Evolutionary conservation across 2,113 vertebrate species (phyloP).

Genomic region (Dunckerocampus dactyliophorus): DNA sequence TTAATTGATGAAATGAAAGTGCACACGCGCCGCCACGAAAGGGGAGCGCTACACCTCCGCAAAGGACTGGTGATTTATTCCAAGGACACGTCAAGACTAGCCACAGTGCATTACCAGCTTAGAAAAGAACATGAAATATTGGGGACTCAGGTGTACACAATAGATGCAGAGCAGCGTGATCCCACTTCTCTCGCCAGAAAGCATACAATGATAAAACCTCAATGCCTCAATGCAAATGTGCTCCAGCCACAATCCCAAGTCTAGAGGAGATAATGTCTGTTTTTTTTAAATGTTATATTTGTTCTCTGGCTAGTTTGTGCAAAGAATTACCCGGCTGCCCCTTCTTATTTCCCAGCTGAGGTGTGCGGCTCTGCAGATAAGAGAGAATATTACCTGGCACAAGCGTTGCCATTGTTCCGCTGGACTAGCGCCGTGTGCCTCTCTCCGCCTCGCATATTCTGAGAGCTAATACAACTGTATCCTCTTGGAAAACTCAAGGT

Average conservation of each 20-base stretch:
- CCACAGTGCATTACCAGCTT: neutral
- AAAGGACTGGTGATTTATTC: too few species aligned
- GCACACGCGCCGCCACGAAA: too few species aligned
- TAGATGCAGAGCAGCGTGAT: neutral
- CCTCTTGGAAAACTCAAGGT: conserved; percentile 37
- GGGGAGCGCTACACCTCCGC: too few species aligned
- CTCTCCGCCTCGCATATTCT: conserved; percentile 33
- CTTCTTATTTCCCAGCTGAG: conserved; percentile 25
- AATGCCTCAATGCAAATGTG: conserved; percentile 31
- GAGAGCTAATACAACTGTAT: conserved; percentile 41
- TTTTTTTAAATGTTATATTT: conserved; percentile 6
- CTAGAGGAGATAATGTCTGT: conserved; percentile 26
- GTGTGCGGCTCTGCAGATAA: conserved; percentile 38
- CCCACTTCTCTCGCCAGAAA: conserved; percentile 17
- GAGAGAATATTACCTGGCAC: conserved; percentile 51
- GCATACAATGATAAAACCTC: conserved; percentile 24
- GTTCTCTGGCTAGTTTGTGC: conserved; percentile 6
- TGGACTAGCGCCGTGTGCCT: conserved; percentile 36
- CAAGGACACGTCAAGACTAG: too few species aligned
- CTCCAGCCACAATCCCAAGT: conserved; percentile 21
- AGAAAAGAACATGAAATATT: conserved; percentile 13
- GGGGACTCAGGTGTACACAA: neutral
- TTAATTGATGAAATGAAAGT: neutral
- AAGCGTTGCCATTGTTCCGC: conserved; percentile 47
- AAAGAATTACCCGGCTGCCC: conserved; percentile 11